A percentile compares a stretch with the other conserved stretches of the same genome.
Conservation (phyloP, 2,797 vertebrate species). For the Sardinella longiceps region DNA sequence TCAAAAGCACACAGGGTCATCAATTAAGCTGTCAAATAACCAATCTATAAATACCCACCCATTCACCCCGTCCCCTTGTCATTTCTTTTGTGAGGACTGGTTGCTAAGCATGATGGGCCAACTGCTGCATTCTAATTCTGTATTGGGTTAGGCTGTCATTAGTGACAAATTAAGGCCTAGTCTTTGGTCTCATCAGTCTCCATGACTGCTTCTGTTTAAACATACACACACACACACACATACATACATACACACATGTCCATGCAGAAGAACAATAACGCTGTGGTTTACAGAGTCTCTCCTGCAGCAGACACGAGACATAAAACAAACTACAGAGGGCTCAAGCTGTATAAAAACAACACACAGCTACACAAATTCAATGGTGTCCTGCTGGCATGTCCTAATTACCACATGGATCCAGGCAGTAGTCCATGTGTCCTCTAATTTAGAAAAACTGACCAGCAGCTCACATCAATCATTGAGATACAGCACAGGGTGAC, state of each 20-base stretch:
- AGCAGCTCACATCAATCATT: slow-evolving; percentile 15
- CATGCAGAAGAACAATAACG: background rate
- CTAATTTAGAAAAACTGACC: background rate
- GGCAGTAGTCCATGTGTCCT: background rate
- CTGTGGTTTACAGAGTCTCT: background rate
- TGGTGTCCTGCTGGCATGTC: background rate
- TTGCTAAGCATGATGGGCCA: slow-evolving; percentile 45
- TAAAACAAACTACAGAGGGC: background rate
- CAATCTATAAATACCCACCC: background rate
- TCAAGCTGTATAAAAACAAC: background rate
- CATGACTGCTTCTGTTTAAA: slow-evolving; percentile 25
- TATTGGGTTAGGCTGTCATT: slow-evolving; percentile 44
- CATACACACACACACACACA: background rate
- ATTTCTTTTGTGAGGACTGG: slow-evolving; percentile 20
- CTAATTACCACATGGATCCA: slow-evolving; percentile 8
- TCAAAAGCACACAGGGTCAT: background rate
- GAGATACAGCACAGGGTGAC: background rate
- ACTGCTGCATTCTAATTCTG: slow-evolving; percentile 46
- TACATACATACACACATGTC: background rate
- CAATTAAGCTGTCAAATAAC: slow-evolving; percentile 18
- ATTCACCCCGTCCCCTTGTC: background rate
- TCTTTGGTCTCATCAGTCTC: slow-evolving; percentile 25
- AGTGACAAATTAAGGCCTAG: slow-evolving; percentile 47
- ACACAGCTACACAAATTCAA: background rate
- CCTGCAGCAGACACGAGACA: background rate